Evolutionary conservation across 2,888 invertebrate genomes (phyloP), one percentile per base, ranked within the genome.

Genomic region (Noctua comes): DNA sequence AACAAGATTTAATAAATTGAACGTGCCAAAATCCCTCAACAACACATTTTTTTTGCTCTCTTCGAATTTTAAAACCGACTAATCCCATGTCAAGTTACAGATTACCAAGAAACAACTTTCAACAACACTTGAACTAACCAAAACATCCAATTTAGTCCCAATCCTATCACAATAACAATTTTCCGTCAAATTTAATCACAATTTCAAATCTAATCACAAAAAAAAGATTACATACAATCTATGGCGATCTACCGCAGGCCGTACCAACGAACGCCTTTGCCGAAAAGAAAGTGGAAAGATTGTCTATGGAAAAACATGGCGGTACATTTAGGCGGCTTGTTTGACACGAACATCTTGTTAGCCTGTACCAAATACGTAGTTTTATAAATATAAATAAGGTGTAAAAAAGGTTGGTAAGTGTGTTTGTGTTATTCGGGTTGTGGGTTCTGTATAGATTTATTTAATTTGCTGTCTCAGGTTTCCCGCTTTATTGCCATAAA

Each of bases 301-400:
- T 92, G 92, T 93, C 93, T 92, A 92, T 93, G 91, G 91, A 85
- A 88, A 76, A 90, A 88, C 81, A 84, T 85, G 83, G 88, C 86
- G 88, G 90, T 89, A 84, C 80, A 88, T 91, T 93, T 93, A 92
- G 94, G 94, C 95, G 93, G 93, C 82, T 70, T 91, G 93, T 93
- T 92, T 93, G 95, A 94, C 95, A 92, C 91, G 90, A 94, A 95
- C 95, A 95, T 95, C 96, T 96, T 96, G 96, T 96, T 96, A 96
- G 96, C 92, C 90, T 92, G 91, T 91, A 92, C 96, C 95, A 95
- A 95, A 95, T 95, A 95, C 93, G 95, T 91, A 92, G 92, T 91
- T 93, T 94, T 95, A 95, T 95, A 96, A 96, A 96, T 96, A 95
- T 94, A 95, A 94, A 95, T 95, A 94, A 94, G 93, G 91, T 89